Evolutionary conservation across 35 echinoderm and acorn worm species (phyloP).

Genomic region (Apostichopus japonicus): DNA sequence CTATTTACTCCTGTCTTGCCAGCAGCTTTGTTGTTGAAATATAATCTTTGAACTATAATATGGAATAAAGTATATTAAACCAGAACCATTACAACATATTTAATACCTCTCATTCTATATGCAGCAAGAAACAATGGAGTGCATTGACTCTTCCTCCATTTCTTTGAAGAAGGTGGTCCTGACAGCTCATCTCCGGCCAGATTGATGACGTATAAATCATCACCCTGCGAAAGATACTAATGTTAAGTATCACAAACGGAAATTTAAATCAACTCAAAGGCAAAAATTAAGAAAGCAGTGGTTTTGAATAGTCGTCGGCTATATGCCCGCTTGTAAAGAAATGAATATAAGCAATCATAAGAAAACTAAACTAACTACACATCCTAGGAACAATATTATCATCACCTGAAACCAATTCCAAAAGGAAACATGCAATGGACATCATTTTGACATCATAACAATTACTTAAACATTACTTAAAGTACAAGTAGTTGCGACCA

Average conservation of each 20-base stretch:
- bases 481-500: not conserved
- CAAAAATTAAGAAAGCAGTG: not conserved
- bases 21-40: too few relatives aligned
- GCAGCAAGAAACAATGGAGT: constrained; percentile 87
- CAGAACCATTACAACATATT: too few relatives aligned
- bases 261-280: not conserved
- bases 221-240: constrained; percentile 31
- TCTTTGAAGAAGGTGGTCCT: constrained; percentile 67
- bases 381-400: too few relatives aligned
- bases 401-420: too few relatives aligned
- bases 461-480: not conserved
- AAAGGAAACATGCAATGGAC: too few relatives aligned
- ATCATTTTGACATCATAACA: not conserved
- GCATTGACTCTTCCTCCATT: constrained; percentile 86
- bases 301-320: too few relatives aligned
- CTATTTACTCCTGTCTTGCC: too few relatives aligned
- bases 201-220: constrained; percentile 86
- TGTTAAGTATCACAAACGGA: not conserved
- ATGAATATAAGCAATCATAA: too few relatives aligned
- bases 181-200: constrained; percentile 57
- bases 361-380: too few relatives aligned
- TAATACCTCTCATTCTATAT: constrained; percentile 74
- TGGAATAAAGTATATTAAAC: too few relatives aligned
- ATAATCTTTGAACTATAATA: too few relatives aligned
- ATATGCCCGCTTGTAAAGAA: too few relatives aligned